Evolutionary conservation across 2,113 vertebrate species (phyloP).

Genomic region (Colinus virginianus): DNA sequence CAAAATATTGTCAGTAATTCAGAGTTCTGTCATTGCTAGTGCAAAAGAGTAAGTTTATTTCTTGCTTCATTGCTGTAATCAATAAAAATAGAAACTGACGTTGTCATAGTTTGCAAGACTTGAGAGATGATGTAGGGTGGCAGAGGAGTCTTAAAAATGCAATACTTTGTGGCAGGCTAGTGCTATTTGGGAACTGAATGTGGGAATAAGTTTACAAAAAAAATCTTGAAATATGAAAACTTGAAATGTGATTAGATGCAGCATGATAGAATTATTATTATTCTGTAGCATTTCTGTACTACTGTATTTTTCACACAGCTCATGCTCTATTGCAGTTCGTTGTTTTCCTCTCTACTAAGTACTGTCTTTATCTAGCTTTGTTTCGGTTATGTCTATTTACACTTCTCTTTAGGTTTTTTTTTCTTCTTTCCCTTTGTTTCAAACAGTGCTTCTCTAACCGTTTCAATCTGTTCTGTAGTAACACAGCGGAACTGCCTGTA

Average conservation of each 20-base stretch:
- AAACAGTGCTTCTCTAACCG: constrained; percentile 6
- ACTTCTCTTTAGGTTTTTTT: constrained; percentile 25
- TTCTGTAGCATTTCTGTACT: neutral
- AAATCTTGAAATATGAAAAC: neutral
- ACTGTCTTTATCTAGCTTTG: neutral
- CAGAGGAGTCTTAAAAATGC: neutral
- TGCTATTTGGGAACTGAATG: neutral
- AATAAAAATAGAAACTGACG: neutral
- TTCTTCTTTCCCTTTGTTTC: constrained; percentile 31
- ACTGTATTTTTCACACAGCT: neutral
- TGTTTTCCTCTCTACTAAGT: neutral
- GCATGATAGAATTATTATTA: neutral
- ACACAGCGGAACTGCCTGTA: constrained; percentile 42
- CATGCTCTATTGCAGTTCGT: neutral
- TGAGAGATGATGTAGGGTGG: neutral
- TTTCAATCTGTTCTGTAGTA: constrained; percentile 44
- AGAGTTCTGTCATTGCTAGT: neutral
- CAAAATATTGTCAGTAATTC: neutral
- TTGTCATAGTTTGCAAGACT: neutral
- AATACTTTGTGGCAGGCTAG: neutral
- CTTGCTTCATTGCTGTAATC: neutral
- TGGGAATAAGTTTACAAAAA: neutral
- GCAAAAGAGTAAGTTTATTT: neutral
- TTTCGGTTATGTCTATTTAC: neutral
- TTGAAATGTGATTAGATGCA: neutral